A percentile compares a stretch with the other conserved stretches of the same genome.
These are phyloP conservation scores for Leptoclinus maculatus DNA, from an alignment of 2,797 vertebrate genomes.

Conservation along the genomic window DNA sequence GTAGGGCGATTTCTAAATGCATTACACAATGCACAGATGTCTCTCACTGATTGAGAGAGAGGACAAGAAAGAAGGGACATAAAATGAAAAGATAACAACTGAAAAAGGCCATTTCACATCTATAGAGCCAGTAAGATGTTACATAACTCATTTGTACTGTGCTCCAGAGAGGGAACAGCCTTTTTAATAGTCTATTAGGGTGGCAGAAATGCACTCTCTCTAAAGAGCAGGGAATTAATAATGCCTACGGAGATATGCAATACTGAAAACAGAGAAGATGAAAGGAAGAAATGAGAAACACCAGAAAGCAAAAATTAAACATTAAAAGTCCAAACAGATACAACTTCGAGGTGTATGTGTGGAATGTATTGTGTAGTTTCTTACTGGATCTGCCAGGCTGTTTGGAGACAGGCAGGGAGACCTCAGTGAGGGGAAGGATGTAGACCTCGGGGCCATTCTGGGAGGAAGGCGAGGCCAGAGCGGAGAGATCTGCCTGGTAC, in stretches of 20 bases:
- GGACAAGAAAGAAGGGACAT: conserved; percentile 27
- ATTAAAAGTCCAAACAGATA: background rate
- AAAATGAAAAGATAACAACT: conserved; percentile 1
- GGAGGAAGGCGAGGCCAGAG: conserved; percentile 88
- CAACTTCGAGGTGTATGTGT: background rate
- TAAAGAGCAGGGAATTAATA: conserved; percentile 6
- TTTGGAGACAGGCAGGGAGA: conserved; percentile 94
- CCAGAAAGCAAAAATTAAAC: background rate
- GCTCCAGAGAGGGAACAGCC: conserved; percentile 8
- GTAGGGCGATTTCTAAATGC: conserved; percentile 15
- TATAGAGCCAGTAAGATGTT: background rate
- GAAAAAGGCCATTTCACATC: background rate
- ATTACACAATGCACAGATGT: conserved; percentile 68
- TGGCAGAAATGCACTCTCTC: background rate
- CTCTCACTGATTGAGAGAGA: conserved; percentile 34
- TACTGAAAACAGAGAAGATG: background rate
- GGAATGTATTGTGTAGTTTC: conserved; percentile 40
- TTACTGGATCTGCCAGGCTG: conserved; percentile 96
- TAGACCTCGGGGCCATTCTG: conserved; percentile 95
- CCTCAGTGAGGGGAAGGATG: conserved; percentile 95
- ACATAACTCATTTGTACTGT: conserved; percentile 3
- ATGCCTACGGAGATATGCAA: background rate
- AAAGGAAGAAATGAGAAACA: background rate
- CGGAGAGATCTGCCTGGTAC: conserved; percentile 89
- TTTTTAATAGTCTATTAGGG: conserved; percentile 6